A percentile compares a stretch with the other conserved stretches of the same genome.
phyloP scores from a whole-genome alignment of 2,113 vertebrate genomes.

The Rhabdornis inornatus region DNA sequence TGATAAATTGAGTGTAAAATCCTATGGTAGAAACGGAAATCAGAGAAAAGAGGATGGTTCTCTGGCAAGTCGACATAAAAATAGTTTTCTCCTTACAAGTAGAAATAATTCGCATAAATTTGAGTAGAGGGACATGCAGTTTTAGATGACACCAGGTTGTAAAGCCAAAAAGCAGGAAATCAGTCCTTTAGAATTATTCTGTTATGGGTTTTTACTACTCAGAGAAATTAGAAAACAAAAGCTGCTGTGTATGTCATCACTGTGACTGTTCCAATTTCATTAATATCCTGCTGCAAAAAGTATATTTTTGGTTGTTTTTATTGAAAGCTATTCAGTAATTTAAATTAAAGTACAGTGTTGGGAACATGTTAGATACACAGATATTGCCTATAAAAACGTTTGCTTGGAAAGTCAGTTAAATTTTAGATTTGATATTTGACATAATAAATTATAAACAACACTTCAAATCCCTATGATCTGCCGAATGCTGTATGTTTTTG shows the following conservation, averaged over 20 bases:
- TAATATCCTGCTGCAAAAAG: not conserved
- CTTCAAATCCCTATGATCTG: not conserved
- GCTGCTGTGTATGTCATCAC: not conserved
- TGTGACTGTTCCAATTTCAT: not conserved
- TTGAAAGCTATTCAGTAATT: not conserved
- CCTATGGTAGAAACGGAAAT: not conserved
- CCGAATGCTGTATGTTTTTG: not conserved
- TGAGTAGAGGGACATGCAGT: not conserved
- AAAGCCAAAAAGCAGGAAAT: not conserved
- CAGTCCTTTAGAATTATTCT: not conserved
- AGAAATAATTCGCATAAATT: not conserved
- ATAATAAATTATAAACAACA: not conserved
- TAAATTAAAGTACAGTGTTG: not conserved
- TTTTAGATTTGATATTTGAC: not conserved
- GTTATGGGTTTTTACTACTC: not conserved
- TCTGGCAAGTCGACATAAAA: not conserved
- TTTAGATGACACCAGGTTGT: not conserved
- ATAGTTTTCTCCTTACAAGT: not conserved
- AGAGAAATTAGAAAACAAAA: not conserved
- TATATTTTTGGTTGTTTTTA: not conserved
- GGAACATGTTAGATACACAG: rapidly evolving
- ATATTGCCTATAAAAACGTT: not conserved
- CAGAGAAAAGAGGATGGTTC: not conserved
- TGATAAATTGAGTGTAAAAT: conserved; percentile 21
- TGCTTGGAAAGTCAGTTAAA: not conserved